Percentiles rank a stretch among this genome's conserved stretches.
Conservation (phyloP, 2,113 vertebrate genomes). For the Acanthochromis polyacanthus region DNA sequence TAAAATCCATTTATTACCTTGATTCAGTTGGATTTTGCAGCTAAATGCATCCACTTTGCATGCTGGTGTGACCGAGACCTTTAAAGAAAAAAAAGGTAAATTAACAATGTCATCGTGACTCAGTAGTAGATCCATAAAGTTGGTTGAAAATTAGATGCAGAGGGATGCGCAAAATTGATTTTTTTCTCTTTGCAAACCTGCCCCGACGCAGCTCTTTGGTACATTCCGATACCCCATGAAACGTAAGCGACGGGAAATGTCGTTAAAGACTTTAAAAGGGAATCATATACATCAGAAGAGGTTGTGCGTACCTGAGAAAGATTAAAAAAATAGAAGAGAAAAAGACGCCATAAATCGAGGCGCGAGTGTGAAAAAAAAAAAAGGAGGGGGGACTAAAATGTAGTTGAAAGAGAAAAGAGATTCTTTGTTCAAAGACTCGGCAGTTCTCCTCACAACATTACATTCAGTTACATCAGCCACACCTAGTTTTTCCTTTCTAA, state of each 20-base stretch:
- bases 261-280: not conserved
- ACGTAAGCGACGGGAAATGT: slow-evolving; percentile 2
- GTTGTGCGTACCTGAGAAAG: slow-evolving; percentile 74
- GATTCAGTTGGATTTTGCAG: not conserved
- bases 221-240: slow-evolving; percentile 37
- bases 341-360: slow-evolving; percentile 45
- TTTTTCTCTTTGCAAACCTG: slow-evolving; percentile 16
- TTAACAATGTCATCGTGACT: not conserved
- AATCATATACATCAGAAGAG: slow-evolving; percentile 29
- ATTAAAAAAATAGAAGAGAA: slow-evolving; percentile 23
- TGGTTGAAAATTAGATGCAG: not conserved
- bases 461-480: slow-evolving; percentile 81
- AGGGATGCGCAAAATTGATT: not conserved
- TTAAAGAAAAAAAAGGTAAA: slow-evolving; percentile 16
- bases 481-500: slow-evolving; percentile 54
- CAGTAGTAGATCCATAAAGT: not conserved
- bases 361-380: not conserved
- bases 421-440: slow-evolving; percentile 59
- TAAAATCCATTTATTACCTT: not conserved
- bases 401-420: slow-evolving; percentile 45
- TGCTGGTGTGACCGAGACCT: not conserved
- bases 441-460: slow-evolving; percentile 64
- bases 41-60: not conserved
- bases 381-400: slow-evolving; percentile 15
- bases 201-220: slow-evolving; percentile 64